These are phyloP conservation scores for Bombus affinis DNA, from an alignment of 1,140 invertebrate genomes.

Conservation along the genomic window DNA sequence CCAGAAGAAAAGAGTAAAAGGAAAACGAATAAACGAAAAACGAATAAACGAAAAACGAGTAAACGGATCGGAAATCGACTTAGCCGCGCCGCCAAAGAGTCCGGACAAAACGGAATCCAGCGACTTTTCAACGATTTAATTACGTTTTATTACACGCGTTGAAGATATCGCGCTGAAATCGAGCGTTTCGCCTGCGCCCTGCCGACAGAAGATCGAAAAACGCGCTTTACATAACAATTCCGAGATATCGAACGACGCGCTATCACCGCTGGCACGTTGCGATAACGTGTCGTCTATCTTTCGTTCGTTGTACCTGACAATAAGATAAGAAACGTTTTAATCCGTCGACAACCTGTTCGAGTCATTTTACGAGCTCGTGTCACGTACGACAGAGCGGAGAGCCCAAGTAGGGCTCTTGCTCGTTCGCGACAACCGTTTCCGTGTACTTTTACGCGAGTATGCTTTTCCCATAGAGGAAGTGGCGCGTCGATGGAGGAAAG, in stretches of 20 bases:
- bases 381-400: background rate
- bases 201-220: too few species aligned
- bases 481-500: fast-evolving
- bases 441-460: too few species aligned
- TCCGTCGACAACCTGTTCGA: background rate
- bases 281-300: slow-evolving; percentile 5
- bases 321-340: slow-evolving; percentile 17
- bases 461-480: too few species aligned
- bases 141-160: background rate
- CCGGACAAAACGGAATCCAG: background rate
- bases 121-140: background rate
- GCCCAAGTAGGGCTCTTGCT: too few species aligned
- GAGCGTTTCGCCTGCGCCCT: too few species aligned
- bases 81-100: background rate
- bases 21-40: background rate
- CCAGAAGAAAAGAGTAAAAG: background rate
- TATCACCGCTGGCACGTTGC: too few species aligned
- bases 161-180: too few species aligned
- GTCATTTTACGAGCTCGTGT: too few species aligned
- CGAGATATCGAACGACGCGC: too few species aligned
- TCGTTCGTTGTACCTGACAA: background rate
- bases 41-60: background rate
- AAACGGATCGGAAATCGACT: slow-evolving; percentile 32
- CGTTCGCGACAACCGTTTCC: too few species aligned
- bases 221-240: too few species aligned